Base-by-base conservation (phyloP, 2,888 invertebrate genomes). In the Cheilosia soror region DNA sequence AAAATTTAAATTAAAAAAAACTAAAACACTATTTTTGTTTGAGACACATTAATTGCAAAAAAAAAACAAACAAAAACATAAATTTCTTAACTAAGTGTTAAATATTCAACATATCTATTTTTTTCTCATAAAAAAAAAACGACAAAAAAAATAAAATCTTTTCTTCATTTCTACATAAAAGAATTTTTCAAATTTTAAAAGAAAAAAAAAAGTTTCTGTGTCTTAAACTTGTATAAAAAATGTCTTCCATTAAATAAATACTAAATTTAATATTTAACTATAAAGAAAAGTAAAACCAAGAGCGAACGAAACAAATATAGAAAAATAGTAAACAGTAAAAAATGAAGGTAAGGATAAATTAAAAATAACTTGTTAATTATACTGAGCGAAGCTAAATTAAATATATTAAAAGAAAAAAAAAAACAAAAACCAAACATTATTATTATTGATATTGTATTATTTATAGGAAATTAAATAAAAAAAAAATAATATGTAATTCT, bases 191-290 rank as follows among this genome's bases (percentile, higher is more conserved):
- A 65, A 76, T 87, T 88, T 65, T 87, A 89, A 87, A 88, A 87
- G 60, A 71, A 88, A 87, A 89, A 86, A 89, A 90, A 90, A 91
- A 92, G 90, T 92, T 92, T 92, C 92, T 92, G 92, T 92, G 92
- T 92, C 92, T 92, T 92, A 92, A 92, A 92, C 92, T 92, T 92
- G 91, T 92, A 92, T 92, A 92, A 92, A 88, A 91, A 90, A 91
- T 91, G 92, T 92, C 92, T 92, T 92, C 92, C 92, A 92, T 92
- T 92, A 92, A 89, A 89, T 87, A 86, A 90, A 90, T 91, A 90
- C 89, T 90, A 89, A 90, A 89, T 73, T 78, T 71, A 82, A 82
- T 82, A 86, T 73, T 78, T 69, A 86, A 78, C 81, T 86, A 69
- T 69, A 83, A 73, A 60, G 55, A 79, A 33, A 77, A 81, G 76